A percentile compares a stretch with the other conserved stretches of the same genome.
Conservation (phyloP, 2,888 invertebrate species). For the Dascillus cervinus region DNA sequence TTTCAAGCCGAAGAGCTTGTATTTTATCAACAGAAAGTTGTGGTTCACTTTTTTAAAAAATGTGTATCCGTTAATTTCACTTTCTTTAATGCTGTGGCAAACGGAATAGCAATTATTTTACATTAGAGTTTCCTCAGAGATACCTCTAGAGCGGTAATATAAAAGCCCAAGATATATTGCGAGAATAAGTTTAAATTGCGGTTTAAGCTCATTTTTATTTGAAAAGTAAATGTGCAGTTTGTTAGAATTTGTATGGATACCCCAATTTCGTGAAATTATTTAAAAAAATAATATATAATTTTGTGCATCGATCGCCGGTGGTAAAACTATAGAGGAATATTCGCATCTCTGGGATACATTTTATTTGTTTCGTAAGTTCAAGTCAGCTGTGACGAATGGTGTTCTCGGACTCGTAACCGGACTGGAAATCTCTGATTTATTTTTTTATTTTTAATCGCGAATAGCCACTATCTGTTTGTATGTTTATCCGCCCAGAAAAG, state of each 20-base stretch:
- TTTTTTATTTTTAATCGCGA: too few relatives aligned
- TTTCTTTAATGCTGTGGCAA: slow-evolving; percentile 28
- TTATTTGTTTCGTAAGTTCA: slow-evolving; percentile 17
- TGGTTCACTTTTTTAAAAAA: too few relatives aligned
- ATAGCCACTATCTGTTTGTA: too few relatives aligned
- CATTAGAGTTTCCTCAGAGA: slow-evolving; percentile 29
- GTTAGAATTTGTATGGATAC: too few relatives aligned
- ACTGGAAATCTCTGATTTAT: slow-evolving; percentile 18
- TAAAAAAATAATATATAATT: too few relatives aligned
- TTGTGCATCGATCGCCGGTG: too few relatives aligned
- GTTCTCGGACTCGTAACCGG: slow-evolving; percentile 17
- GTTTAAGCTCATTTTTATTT: slow-evolving; percentile 32
- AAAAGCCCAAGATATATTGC: slow-evolving; percentile 31
- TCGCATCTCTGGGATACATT: slow-evolving; percentile 13
- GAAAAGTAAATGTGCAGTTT: slow-evolving; percentile 31
- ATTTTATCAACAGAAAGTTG: too few relatives aligned
- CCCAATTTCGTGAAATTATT: too few relatives aligned
- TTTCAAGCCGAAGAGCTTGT: too few relatives aligned
- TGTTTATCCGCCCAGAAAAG: too few relatives aligned
- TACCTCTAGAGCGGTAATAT: slow-evolving; percentile 26
- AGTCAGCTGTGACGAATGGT: slow-evolving; percentile 18
- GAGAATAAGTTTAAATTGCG: slow-evolving; percentile 35
- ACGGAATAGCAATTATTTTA: slow-evolving; percentile 36
- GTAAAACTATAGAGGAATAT: too few relatives aligned
- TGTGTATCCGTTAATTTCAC: slow-evolving; percentile 36